Conservation (phyloP, 2,888 invertebrate species). For the Caenorhabditis zanzibari region DNA sequence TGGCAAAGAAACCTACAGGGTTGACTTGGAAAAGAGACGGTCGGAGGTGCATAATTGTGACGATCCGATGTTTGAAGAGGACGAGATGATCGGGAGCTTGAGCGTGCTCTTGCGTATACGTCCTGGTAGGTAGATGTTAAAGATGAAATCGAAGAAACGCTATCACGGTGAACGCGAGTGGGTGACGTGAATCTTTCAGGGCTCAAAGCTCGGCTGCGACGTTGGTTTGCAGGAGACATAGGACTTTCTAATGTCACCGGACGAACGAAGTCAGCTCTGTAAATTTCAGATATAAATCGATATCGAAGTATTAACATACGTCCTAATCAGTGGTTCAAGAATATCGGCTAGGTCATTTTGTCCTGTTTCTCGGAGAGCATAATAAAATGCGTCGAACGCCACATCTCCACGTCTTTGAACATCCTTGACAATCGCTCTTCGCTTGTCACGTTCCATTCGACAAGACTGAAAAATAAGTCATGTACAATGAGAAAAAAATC, state of each 20-base stretch:
- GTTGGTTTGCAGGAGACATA: conserved; percentile 33
- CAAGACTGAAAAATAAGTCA: conserved; percentile 47
- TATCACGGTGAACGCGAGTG: conserved; percentile 51
- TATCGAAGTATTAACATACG: conserved; percentile 10
- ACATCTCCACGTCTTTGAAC: conserved; percentile 67
- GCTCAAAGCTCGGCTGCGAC: conserved; percentile 45
- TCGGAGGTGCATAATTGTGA: conserved; percentile 38
- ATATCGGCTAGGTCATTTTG: conserved; percentile 67
- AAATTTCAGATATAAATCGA: neutral
- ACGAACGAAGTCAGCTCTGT: conserved; percentile 2
- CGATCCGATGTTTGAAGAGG: conserved; percentile 35
- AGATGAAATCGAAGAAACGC: conserved; percentile 37
- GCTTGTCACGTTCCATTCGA: conserved; percentile 44
- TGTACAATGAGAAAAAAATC: neutral
- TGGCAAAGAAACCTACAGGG: conserved; percentile 25
- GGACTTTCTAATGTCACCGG: conserved; percentile 9
- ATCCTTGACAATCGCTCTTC: conserved; percentile 59
- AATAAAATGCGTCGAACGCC: conserved; percentile 70
- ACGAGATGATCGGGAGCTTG: conserved; percentile 38
- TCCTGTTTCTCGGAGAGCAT: conserved; percentile 65
- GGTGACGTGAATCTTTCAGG: conserved; percentile 24
- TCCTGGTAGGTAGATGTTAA: conserved; percentile 48
- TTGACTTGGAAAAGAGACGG: conserved; percentile 31
- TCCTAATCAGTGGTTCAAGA: conserved; percentile 56
- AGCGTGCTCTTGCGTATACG: conserved; percentile 31